phyloP scores from a whole-genome alignment of 2,888 invertebrate genomes.

The Xestia rhomboidea region DNA sequence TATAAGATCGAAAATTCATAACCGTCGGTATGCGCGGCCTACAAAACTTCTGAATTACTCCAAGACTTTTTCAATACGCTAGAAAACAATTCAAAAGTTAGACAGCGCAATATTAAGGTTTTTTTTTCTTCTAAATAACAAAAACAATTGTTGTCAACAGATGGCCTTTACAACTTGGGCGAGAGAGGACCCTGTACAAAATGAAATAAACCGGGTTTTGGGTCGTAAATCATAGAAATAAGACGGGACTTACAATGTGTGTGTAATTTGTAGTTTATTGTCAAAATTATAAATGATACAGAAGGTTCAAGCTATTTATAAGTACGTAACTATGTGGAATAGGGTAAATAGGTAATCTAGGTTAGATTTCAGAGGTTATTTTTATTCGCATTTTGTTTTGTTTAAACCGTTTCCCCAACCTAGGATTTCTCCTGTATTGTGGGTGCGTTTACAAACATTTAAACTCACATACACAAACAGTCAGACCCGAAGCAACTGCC shows the following conservation, averaged over 20 bases:
- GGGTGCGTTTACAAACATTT: too few species aligned
- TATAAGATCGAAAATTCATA: too few species aligned
- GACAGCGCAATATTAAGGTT: constrained; percentile 7
- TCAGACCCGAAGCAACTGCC: too few species aligned
- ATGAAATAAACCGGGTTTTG: constrained; percentile 33
- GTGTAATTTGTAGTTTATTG: constrained; percentile 49
- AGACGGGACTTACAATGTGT: constrained; percentile 33
- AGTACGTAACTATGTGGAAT: neutral
- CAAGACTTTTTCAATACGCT: neutral
- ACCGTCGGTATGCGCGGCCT: too few species aligned
- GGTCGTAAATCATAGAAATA: constrained; percentile 55
- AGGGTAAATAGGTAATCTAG: neutral
- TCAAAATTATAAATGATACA: constrained; percentile 35
- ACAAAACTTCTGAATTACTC: neutral
- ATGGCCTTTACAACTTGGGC: constrained; percentile 39
- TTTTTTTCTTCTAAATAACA: constrained; percentile 28
- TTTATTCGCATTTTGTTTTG: too few species aligned
- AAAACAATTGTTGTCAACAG: constrained; percentile 34
- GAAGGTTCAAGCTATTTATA: neutral
- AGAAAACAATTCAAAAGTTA: constrained; percentile 24
- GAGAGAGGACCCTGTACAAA: constrained; percentile 26
- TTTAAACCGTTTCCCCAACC: too few species aligned
- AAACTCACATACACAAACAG: too few species aligned
- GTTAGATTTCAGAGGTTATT: neutral
- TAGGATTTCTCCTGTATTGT: too few species aligned